Conservation (phyloP, 2,113 vertebrate species). For the Bothrops jararaca region DNA sequence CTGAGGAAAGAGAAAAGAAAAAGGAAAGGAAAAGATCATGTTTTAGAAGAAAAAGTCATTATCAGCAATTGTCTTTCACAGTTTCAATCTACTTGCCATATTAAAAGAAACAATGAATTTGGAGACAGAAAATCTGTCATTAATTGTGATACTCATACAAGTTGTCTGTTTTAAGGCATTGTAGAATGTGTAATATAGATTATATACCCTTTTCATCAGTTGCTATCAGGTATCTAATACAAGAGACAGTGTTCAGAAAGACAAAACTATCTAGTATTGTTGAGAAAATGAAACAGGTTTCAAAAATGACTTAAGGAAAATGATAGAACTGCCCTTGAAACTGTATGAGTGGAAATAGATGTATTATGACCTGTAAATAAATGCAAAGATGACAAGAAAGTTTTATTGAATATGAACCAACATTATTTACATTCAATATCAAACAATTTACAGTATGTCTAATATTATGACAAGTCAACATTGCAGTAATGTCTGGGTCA, state of each 20-base stretch:
- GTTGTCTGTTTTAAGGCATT: neutral
- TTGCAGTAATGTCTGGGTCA: conserved; percentile 21
- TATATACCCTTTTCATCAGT: neutral
- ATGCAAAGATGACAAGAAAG: conserved; percentile 22
- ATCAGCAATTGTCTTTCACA: neutral
- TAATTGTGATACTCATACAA: neutral
- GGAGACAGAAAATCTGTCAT: too few species aligned
- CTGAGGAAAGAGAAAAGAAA: neutral
- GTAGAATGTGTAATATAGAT: neutral
- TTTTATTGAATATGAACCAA: neutral
- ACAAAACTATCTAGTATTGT: neutral
- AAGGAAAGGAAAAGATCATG: too few species aligned
- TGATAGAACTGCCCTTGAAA: neutral
- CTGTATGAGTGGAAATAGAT: neutral
- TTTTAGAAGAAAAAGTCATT: neutral
- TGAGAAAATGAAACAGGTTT: neutral
- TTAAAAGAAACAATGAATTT: neutral
- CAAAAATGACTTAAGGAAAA: neutral
- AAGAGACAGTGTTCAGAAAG: neutral
- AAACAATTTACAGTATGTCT: conserved; percentile 18
- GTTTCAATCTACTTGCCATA: neutral
- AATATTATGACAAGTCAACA: conserved; percentile 13
- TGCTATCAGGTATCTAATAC: neutral
- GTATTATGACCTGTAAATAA: conserved; percentile 1
- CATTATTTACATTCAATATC: conserved; percentile 7